Percentiles rank a stretch among this genome's conserved stretches.
Evolutionary conservation across 2,113 vertebrate genomes (phyloP).

Genomic region (Nyctibius bracteatus): DNA sequence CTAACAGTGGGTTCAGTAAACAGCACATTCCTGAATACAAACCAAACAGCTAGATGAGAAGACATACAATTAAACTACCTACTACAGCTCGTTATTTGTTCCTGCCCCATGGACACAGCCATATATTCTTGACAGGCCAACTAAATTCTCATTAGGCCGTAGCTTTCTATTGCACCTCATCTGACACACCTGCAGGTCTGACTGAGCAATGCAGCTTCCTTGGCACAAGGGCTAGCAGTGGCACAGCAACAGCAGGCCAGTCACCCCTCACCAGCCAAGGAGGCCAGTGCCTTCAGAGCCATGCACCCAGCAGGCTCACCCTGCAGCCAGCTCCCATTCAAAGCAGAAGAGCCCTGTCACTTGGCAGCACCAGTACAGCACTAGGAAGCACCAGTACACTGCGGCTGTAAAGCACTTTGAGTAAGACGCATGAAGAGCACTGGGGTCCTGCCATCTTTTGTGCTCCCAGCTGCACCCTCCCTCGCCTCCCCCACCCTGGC

Average conservation of each 20-base stretch:
- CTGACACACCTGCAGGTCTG: not conserved
- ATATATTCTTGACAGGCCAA: not conserved
- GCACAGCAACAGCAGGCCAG: not conserved
- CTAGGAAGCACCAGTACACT: accelerated
- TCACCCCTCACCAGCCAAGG: not conserved
- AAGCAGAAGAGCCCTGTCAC: accelerated
- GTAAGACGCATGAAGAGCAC: accelerated
- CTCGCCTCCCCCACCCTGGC: not conserved
- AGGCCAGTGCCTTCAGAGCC: not conserved
- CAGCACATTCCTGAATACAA: not conserved
- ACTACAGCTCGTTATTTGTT: not conserved
- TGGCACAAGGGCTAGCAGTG: not conserved
- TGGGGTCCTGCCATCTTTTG: not conserved
- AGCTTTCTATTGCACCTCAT: not conserved
- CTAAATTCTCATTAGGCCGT: not conserved
- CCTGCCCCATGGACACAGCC: not conserved
- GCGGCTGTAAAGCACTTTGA: not conserved
- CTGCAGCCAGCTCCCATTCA: not conserved
- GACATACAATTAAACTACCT: not conserved
- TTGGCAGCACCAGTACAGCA: not conserved
- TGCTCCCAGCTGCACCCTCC: not conserved
- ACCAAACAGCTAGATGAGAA: not conserved
- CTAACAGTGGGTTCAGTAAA: not conserved
- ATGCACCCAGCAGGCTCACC: not conserved
- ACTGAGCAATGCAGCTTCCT: not conserved